Evolutionary conservation across 2,888 invertebrate species (phyloP).

Genomic region (Apoderus coryli): DNA sequence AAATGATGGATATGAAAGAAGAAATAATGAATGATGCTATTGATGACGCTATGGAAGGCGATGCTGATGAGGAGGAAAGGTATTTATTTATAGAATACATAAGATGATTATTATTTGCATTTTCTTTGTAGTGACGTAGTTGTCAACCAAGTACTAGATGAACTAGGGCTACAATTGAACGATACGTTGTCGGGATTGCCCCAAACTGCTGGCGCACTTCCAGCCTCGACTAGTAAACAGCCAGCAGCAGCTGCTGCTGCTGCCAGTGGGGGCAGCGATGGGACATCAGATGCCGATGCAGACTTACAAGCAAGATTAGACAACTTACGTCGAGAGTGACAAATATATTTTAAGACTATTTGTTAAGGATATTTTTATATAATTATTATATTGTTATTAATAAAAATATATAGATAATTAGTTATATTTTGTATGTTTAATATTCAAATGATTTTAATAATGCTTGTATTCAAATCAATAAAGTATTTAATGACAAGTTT

Average conservation of each 20-base stretch:
- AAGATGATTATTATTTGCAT: not conserved
- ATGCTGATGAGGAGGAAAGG: constrained; percentile 96
- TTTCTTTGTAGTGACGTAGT: constrained; percentile 64
- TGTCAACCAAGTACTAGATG: constrained; percentile 92
- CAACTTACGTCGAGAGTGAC: constrained; percentile 77
- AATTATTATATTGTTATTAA: too few relatives aligned
- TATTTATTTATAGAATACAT: constrained; percentile 25
- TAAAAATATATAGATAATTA: too few relatives aligned
- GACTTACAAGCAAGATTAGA: constrained; percentile 94
- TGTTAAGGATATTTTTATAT: not conserved
- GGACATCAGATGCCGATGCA: constrained; percentile 78
- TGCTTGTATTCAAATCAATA: too few relatives aligned
- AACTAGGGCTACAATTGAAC: constrained; percentile 87
- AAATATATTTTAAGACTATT: not conserved
- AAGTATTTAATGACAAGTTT: too few relatives aligned
- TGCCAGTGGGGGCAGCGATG: constrained; percentile 35
- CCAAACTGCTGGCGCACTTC: constrained; percentile 42
- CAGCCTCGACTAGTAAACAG: constrained; percentile 42
- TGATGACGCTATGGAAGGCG: constrained; percentile 98
- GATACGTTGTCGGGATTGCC: constrained; percentile 88
- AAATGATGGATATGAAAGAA: constrained; percentile 99
- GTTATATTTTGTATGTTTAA: too few relatives aligned
- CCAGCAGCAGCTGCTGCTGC: constrained; percentile 40
- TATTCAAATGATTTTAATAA: too few relatives aligned
- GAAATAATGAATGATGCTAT: constrained; percentile 99